A percentile compares a stretch with the other conserved stretches of the same genome.
These are phyloP conservation scores for Ceratina japonica DNA, from an alignment of 1,140 invertebrate genomes.

Conservation along the genomic window DNA sequence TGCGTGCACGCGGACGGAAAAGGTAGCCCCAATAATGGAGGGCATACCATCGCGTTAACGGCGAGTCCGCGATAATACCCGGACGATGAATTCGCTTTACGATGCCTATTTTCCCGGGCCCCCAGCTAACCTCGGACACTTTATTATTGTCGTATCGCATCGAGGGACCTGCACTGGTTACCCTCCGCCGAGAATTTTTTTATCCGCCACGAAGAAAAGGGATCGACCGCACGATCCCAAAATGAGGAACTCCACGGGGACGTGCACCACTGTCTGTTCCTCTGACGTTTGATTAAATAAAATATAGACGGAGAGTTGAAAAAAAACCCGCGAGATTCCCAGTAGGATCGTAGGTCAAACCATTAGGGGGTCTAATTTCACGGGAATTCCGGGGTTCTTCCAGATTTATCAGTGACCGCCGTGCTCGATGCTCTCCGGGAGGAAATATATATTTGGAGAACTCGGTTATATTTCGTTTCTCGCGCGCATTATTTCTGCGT, in stretches of 20 bases:
- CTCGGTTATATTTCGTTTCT: slow-evolving; percentile 27
- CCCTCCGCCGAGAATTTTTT: slow-evolving; percentile 30
- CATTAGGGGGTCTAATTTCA: slow-evolving; percentile 10
- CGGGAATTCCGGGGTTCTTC: neutral
- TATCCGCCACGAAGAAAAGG: slow-evolving; percentile 22
- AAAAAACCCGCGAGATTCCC: neutral
- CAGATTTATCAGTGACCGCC: neutral
- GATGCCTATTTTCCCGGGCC: slow-evolving; percentile 60
- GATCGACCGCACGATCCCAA: slow-evolving; percentile 18
- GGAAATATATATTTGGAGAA: slow-evolving; percentile 20
- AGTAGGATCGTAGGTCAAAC: slow-evolving; percentile 7
- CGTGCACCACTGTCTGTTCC: neutral
- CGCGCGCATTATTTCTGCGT: slow-evolving; percentile 10
- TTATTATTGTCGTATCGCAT: slow-evolving; percentile 64
- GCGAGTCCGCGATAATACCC: slow-evolving; percentile 24
- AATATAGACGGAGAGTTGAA: slow-evolving; percentile 2
- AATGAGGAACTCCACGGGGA: slow-evolving; percentile 10
- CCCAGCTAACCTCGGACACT: slow-evolving; percentile 49
- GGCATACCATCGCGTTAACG: slow-evolving; percentile 49
- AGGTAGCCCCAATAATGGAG: slow-evolving; percentile 52
- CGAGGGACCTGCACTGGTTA: slow-evolving; percentile 30
- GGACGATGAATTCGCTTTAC: slow-evolving; percentile 65
- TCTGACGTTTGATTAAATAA: slow-evolving; percentile 33
- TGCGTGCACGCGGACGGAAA: slow-evolving; percentile 35
- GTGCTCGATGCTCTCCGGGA: neutral